Percentiles rank a stretch among this genome's conserved stretches.
phyloP scores from a whole-genome alignment of 2,113 vertebrate species.

The Acanthochromis polyacanthus region DNA sequence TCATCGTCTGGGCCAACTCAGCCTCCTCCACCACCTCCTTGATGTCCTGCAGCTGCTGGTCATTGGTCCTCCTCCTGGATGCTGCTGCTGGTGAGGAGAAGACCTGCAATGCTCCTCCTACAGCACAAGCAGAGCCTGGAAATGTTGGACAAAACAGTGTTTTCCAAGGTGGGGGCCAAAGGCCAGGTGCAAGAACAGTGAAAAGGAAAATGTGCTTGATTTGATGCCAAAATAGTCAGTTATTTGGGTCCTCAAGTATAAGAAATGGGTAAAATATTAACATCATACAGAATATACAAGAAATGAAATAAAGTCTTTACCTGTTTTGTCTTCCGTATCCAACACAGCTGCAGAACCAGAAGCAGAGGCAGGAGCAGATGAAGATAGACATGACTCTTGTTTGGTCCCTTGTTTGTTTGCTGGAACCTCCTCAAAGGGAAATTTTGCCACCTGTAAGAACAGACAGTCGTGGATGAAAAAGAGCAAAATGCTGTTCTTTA shows the following conservation, averaged over 20 bases:
- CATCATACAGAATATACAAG: not conserved
- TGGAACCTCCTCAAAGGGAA: constrained; percentile 93
- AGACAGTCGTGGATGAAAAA: constrained; percentile 1
- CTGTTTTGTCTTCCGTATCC: constrained; percentile 55
- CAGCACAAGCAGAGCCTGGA: constrained; percentile 31
- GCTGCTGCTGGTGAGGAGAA: constrained; percentile 64
- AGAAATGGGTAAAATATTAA: not conserved
- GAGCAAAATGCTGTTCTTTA: not conserved
- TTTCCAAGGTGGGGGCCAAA: not conserved
- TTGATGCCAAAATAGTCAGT: not conserved
- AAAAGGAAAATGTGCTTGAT: not conserved
- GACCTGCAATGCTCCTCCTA: constrained; percentile 21
- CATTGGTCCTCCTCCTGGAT: constrained; percentile 80
- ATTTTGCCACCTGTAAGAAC: constrained; percentile 79
- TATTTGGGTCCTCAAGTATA: not conserved
- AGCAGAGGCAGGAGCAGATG: constrained; percentile 22
- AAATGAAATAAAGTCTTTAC: constrained; percentile 19
- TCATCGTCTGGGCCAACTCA: constrained; percentile 82
- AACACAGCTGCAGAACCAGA: constrained; percentile 38
- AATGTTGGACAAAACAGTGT: not conserved
- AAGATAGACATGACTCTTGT: constrained; percentile 65
- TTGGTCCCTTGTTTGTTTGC: constrained; percentile 75
- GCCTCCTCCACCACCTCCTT: constrained; percentile 88
- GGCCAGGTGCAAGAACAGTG: not conserved
- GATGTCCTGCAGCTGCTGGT: constrained; percentile 85